Percentiles rank a stretch among this genome's conserved stretches.
These are phyloP conservation scores for Coelinius sp. DNA, from an alignment of 2,888 invertebrate genomes.

Conservation along the genomic window DNA sequence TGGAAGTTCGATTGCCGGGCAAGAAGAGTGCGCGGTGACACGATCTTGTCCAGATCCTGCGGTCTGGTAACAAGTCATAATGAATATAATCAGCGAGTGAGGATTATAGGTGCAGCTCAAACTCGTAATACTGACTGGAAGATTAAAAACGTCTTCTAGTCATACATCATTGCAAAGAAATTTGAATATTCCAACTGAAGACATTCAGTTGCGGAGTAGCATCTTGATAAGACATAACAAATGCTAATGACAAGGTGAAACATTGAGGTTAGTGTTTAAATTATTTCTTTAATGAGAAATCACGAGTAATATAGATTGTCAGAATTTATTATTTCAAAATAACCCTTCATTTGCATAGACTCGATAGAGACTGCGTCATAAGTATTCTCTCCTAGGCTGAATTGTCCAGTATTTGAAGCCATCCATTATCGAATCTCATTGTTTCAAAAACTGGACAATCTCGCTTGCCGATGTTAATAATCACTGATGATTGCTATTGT, in stretches of 20 bases:
- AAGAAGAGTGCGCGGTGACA: conserved; percentile 49
- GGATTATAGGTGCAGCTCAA: neutral
- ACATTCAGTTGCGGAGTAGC: neutral
- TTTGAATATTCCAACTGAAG: neutral
- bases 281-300: neutral
- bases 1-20: conserved; percentile 46
- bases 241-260: neutral
- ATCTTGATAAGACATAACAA: neutral
- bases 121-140: neutral
- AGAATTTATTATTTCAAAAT: neutral
- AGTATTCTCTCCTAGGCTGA: neutral
- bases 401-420: too few relatives aligned
- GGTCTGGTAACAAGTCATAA: conserved; percentile 51
- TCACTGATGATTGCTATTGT: neutral
- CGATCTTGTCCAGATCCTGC: conserved; percentile 64
- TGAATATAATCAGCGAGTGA: neutral
- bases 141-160: neutral
- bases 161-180: neutral
- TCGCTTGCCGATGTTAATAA: neutral
- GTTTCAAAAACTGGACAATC: too few relatives aligned
- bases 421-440: too few relatives aligned
- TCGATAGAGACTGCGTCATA: neutral
- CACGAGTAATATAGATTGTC: neutral
- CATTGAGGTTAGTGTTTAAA: neutral
- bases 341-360: neutral